These are phyloP conservation scores for Chromoteleia sp. DNA, from an alignment of 2,888 invertebrate species.

Conservation along the genomic window DNA sequence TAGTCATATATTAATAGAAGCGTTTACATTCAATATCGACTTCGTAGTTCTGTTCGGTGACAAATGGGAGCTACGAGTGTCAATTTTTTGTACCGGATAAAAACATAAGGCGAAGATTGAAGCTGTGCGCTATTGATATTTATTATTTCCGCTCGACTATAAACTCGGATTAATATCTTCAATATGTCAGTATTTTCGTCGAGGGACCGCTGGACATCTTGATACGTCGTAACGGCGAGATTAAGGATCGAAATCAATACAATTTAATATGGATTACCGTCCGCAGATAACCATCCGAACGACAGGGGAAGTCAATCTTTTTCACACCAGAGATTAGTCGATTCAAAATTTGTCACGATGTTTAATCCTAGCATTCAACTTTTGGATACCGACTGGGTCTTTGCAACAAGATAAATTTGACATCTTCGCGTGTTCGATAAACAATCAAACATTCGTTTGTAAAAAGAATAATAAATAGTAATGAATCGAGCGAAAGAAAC, in stretches of 20 bases:
- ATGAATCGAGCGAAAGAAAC: no score
- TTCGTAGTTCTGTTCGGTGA: constrained; percentile 1
- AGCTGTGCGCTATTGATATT: constrained; percentile 1
- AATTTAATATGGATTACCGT: constrained; percentile 24
- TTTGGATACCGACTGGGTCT: not conserved
- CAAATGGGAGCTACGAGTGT: not conserved
- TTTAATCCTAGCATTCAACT: not conserved
- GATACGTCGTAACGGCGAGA: constrained; percentile 19
- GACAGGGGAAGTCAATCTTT: not conserved
- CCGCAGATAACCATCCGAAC: not conserved
- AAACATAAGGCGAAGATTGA: constrained; percentile 6
- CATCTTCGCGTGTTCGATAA: no score
- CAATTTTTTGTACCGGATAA: constrained; percentile 9
- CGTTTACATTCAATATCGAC: not conserved
- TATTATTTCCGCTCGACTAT: not conserved
- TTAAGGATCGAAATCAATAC: constrained; percentile 31
- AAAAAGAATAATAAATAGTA: no score
- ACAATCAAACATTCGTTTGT: no score
- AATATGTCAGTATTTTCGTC: constrained; percentile 16
- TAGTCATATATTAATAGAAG: not conserved
- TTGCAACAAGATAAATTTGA: no score
- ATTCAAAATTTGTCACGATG: not conserved
- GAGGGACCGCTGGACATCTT: constrained; percentile 19
- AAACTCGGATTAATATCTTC: constrained; percentile 25
- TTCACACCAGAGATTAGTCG: constrained; percentile 4